Evolutionary conservation across 2,797 vertebrate species (phyloP), one percentile per base, ranked within the genome.

Genomic region (Hippoglossus hippoglossus): DNA sequence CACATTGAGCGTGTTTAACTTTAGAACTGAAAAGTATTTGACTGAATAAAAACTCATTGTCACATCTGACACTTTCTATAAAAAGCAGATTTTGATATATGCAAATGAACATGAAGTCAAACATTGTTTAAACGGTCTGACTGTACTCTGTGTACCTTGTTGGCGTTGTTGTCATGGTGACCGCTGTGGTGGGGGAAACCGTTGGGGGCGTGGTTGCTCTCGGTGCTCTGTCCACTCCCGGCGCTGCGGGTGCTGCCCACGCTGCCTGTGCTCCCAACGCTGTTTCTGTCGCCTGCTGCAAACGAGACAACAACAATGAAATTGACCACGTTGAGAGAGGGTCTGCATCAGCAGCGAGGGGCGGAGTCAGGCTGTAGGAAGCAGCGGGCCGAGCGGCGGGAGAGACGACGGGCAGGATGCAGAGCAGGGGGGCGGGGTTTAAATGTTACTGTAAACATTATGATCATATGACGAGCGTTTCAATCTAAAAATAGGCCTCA

Each of bases 231-330:
- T 11, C 98, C 98, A 0, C 98, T 99, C 75, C 98, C 98, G 0
- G 98, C 97, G 0, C 98, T 99, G 73, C 98, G 96, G 65, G 96
- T 97, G 93, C 97, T 99, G 83, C 96, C 96, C 0, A 97, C 96
- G 2, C 98, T 95, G 85, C 96, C 96, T 16, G 97, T 96, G 0
- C 98, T 99, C 59, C 97, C 97, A 41, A 99, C 96, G 0, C 98
- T 99, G 92, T 95, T 98, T 75, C 98, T 94, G 93, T 99, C 98
- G 71, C 97, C 97, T 5, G 91, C 90, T 91, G 83, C 44, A 55
- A 31, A 64, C 36, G n/a, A 15, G 36, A 31, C 34, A 10, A 47
- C 56, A 4, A n/a, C 0, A 9, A 3, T 56, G 4, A 15, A 24
- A 39, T 0, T 5, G 16, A n/a, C 18, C 18, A 31, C 7, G 9